Evolutionary conservation across 2,888 invertebrate species (phyloP).

Genomic region (Caenorhabditis wallacei): DNA sequence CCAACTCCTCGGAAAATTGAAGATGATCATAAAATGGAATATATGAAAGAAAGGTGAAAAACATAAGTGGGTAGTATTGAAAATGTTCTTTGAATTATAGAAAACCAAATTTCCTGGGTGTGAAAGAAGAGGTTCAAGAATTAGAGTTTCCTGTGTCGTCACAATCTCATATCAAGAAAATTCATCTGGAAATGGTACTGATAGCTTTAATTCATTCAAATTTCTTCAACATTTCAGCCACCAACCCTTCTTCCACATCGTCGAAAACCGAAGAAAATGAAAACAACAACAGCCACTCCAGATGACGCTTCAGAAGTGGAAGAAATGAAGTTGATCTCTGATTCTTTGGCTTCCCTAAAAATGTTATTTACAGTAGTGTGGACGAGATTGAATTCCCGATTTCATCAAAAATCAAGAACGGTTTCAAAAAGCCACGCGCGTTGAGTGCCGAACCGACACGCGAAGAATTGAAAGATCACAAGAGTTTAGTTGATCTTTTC

Average conservation of each 20-base stretch:
- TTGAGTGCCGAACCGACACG: constrained; percentile 62
- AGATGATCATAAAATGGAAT: constrained; percentile 59
- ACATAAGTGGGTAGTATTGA: no score
- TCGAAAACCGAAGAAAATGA: constrained; percentile 49
- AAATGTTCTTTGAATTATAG: constrained; percentile 22
- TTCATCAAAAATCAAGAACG: constrained; percentile 64
- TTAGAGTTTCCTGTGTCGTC: constrained; percentile 25
- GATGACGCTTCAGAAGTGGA: constrained; percentile 53
- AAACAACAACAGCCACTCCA: constrained; percentile 44
- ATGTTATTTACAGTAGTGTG: constrained; percentile 31
- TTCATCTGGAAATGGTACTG: constrained; percentile 54
- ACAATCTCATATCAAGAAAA: constrained; percentile 56
- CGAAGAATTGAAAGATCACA: constrained; percentile 62
- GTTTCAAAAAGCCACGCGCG: constrained; percentile 49
- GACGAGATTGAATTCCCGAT: constrained; percentile 72
- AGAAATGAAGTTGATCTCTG: constrained; percentile 24
- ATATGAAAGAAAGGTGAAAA: constrained; percentile 53
- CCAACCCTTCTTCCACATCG: constrained; percentile 34
- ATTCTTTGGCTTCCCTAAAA: not conserved
- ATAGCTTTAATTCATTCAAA: not conserved
- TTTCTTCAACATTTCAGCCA: constrained; percentile 11
- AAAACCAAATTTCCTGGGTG: constrained; percentile 55
- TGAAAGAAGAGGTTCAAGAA: constrained; percentile 42
- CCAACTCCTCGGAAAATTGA: constrained; percentile 21
- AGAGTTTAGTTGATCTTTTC: constrained; percentile 57